Percentiles rank a stretch among this genome's conserved stretches.
These are phyloP conservation scores for Silurus meridionalis DNA, from an alignment of 2,113 vertebrate species.

Conservation along the genomic window DNA sequence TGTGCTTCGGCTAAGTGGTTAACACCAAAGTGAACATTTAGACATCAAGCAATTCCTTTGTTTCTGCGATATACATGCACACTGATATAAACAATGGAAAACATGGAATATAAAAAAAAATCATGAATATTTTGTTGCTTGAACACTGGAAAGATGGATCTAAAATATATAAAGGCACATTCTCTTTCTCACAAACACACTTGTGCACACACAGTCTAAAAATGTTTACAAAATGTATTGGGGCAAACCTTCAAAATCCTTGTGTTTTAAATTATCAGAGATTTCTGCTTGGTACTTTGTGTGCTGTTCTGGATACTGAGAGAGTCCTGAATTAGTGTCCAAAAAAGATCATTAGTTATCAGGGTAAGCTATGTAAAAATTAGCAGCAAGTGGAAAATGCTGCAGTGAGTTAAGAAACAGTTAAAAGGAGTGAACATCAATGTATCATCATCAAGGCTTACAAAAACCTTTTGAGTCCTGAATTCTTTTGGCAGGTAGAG, in stretches of 20 bases:
- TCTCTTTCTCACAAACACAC: slow-evolving; percentile 15
- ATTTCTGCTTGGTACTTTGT: slow-evolving; percentile 3
- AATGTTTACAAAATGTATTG: slow-evolving; percentile 30
- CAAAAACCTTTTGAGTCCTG: slow-evolving; percentile 20
- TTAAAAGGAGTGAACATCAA: slow-evolving; percentile 13
- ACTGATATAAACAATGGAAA: slow-evolving; percentile 43
- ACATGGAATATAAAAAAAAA: slow-evolving; percentile 20
- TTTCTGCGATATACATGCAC: slow-evolving; percentile 2
- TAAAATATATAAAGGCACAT: slow-evolving; percentile 31
- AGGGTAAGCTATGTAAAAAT: neutral
- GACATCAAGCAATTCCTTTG: neutral
- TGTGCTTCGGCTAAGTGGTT: slow-evolving; percentile 25
- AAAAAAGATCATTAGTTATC: neutral
- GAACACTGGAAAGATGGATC: slow-evolving; percentile 6
- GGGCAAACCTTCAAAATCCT: slow-evolving; percentile 37
- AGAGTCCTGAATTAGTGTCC: slow-evolving; percentile 18
- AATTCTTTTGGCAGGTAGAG: slow-evolving; percentile 37
- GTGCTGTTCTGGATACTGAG: slow-evolving; percentile 8
- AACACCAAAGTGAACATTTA: slow-evolving; percentile 12
- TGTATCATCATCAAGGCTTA: slow-evolving; percentile 4
- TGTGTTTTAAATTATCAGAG: slow-evolving; percentile 14
- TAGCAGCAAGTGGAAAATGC: neutral
- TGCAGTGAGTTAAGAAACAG: slow-evolving; percentile 29
- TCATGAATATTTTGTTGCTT: neutral
- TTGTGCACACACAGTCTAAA: neutral